phyloP scores from a whole-genome alignment of 2,113 vertebrate species.

The Pachyramphus minor region DNA sequence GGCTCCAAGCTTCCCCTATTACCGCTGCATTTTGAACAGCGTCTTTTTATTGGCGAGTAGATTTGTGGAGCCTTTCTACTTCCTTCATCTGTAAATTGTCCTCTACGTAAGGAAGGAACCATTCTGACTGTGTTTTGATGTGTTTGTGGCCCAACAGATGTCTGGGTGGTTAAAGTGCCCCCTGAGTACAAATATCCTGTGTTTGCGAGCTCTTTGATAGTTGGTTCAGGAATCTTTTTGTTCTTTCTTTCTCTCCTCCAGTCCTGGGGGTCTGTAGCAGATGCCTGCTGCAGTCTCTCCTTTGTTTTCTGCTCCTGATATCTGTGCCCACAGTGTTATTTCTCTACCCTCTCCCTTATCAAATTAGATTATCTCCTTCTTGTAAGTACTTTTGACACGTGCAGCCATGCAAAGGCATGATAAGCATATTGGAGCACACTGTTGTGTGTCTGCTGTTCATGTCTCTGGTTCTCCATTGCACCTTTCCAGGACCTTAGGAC shows the following conservation, averaged over 20 bases:
- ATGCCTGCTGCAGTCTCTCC: slow-evolving; percentile 14
- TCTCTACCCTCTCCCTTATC: slow-evolving; percentile 24
- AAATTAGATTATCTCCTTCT: slow-evolving; percentile 31
- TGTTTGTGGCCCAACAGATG: slow-evolving; percentile 61
- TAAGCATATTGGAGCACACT: background rate
- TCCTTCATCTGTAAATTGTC: slow-evolving; percentile 61
- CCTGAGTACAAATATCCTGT: slow-evolving; percentile 66
- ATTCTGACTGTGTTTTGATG: slow-evolving; percentile 49
- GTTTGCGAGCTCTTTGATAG: slow-evolving; percentile 60
- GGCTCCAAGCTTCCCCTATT: slow-evolving; percentile 19
- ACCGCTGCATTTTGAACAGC: background rate
- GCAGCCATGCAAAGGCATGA: background rate
- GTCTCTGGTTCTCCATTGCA: background rate
- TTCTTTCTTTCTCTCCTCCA: slow-evolving; percentile 31
- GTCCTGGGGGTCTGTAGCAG: slow-evolving; percentile 60
- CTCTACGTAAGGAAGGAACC: slow-evolving; percentile 41
- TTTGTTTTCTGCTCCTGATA: slow-evolving; percentile 48
- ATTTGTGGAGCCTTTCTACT: slow-evolving; percentile 17
- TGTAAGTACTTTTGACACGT: background rate
- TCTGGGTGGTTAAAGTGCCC: slow-evolving; percentile 66
- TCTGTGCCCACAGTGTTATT: slow-evolving; percentile 21
- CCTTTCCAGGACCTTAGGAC: background rate
- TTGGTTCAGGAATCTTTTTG: slow-evolving; percentile 61
- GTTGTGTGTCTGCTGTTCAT: background rate
- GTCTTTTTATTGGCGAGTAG: background rate